phyloP scores from a whole-genome alignment of 2,888 invertebrate genomes.

The Yponomeuta cagnagella region DNA sequence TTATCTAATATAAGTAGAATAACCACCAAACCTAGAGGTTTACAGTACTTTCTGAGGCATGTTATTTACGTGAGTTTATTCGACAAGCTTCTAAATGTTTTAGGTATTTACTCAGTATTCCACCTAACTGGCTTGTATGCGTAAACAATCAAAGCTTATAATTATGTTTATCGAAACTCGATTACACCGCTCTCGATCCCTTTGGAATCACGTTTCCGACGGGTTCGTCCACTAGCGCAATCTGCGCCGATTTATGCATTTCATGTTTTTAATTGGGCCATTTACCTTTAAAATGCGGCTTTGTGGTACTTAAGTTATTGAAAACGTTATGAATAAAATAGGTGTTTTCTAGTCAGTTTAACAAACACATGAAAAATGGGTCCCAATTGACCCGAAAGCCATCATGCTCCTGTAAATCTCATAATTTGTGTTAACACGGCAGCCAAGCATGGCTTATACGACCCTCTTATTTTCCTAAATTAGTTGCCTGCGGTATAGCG shows the following conservation, averaged over 20 bases:
- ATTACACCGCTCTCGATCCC: not conserved
- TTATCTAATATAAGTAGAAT: too few relatives aligned
- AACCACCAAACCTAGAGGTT: too few relatives aligned
- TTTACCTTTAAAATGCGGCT: too few relatives aligned
- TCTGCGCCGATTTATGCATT: too few relatives aligned
- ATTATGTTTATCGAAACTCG: not conserved
- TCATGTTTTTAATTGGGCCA: too few relatives aligned
- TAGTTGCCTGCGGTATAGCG: constrained; percentile 48
- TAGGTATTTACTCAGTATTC: too few relatives aligned
- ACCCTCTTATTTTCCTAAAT: constrained; percentile 51
- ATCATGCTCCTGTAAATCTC: constrained; percentile 1
- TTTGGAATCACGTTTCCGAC: not conserved
- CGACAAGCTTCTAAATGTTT: too few relatives aligned
- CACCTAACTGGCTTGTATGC: too few relatives aligned
- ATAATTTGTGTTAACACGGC: constrained; percentile 8
- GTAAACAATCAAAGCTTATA: not conserved
- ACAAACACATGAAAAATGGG: not conserved
- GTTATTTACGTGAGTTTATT: too few relatives aligned
- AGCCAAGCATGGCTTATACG: constrained; percentile 23
- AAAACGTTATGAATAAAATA: not conserved
- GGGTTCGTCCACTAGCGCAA: too few relatives aligned
- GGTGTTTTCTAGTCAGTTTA: not conserved
- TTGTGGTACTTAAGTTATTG: too few relatives aligned
- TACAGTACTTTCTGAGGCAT: too few relatives aligned
- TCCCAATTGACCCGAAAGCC: not conserved